Base-by-base conservation (phyloP, 2,113 vertebrate genomes). In the Odontophorus gujanensis region DNA sequence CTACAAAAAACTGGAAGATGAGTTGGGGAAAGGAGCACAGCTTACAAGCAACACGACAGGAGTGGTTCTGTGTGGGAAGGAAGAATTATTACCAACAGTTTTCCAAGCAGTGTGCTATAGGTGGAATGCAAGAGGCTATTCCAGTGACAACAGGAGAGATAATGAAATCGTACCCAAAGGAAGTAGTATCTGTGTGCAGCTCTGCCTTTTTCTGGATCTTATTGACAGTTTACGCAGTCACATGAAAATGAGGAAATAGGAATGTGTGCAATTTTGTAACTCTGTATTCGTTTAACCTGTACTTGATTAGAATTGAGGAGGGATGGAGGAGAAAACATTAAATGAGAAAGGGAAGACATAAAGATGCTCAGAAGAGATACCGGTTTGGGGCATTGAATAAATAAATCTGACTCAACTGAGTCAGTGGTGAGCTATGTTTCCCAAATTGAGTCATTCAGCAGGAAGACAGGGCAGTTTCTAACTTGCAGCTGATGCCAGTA, bases 331-430 rank as follows among this genome's bases (percentile, higher is more conserved):
- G 79, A 6, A 81, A 34, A 32, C 1, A 4, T 76, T 72, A 83
- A 68, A 68, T 61, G 58, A 53, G 80, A 84, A 62, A 50, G 58
- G 43, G n/a, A 71, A 26, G 84, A 17, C 40, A n/a, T 26, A 45
- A 16, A 43, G 55, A 82, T 4, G 3, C 68, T 68, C 48, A 24
- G 77, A 89, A 86, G 47, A 92, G 84, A 59, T 89, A 25, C 47
- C 65, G 65, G 85, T 80, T 82, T 95, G 85, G 69, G 80, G 73
- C 65, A 61, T 3, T 95, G 80, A 86, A 61, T 88, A 91, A 76
- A 83, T 91, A 71, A 14, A 1, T 72, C 65, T 92, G 82, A 91
- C 85, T 95, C 94, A 94, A 80, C 47, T 81, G 85, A 85, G 36
- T 38, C 48, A 75, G 85, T 38, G 77, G 36, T 3, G 13, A 95